Conservation (phyloP, 1,140 invertebrate species). For the Ptiloglossa arizonensis region DNA sequence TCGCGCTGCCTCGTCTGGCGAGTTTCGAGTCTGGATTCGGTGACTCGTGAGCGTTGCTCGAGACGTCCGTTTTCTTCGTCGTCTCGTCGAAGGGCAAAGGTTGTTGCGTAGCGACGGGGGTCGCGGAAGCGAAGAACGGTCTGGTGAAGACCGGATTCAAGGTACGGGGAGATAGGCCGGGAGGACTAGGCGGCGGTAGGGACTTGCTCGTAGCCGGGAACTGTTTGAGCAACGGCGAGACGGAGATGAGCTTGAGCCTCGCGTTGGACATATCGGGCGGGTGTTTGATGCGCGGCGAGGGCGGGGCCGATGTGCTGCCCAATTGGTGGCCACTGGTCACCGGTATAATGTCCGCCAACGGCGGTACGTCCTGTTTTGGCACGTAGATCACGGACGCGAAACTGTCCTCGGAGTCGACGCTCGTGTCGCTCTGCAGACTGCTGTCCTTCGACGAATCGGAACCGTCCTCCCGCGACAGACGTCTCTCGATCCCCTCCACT, state of each 20-base stretch:
- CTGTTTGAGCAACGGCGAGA: conserved; percentile 78
- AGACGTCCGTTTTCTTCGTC: background rate
- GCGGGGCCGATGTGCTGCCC: conserved; percentile 65
- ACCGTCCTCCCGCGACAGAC: conserved; percentile 90
- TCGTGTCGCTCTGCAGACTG: conserved; percentile 95
- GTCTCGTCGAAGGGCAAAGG: background rate
- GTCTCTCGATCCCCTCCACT: conserved; percentile 80
- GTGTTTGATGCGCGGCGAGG: conserved; percentile 78
- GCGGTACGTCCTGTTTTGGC: conserved; percentile 84
- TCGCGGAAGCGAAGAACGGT: conserved; percentile 52
- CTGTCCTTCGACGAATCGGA: conserved; percentile 96
- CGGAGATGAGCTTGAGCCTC: conserved; percentile 75
- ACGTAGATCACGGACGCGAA: conserved; percentile 95
- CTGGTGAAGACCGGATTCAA: conserved; percentile 32
- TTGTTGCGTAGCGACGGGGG: background rate
- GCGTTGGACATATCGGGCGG: conserved; percentile 59
- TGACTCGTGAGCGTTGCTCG: background rate
- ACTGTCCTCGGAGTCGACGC: conserved; percentile 95
- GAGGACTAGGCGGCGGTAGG: conserved; percentile 75
- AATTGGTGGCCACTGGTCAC: conserved; percentile 62
- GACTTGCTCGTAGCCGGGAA: conserved; percentile 76
- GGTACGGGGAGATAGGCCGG: conserved; percentile 69
- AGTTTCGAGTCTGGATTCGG: background rate
- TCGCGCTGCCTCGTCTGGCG: background rate
- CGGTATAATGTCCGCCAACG: conserved; percentile 30